Conservation (phyloP, 2,113 vertebrate genomes). For the Pluvialis apricaria region DNA sequence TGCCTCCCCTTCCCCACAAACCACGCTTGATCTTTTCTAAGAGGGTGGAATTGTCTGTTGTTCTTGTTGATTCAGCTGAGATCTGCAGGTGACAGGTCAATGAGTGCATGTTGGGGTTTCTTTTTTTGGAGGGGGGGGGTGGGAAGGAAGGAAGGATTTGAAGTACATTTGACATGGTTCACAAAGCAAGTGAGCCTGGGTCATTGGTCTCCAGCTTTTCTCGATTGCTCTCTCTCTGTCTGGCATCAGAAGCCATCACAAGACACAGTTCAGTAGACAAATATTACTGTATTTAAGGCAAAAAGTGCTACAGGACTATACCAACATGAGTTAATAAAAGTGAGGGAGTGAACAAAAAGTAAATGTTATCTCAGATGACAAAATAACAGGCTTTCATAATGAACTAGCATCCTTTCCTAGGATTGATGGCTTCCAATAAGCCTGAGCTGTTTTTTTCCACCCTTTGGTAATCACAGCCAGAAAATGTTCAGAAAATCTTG, state of each 20-base stretch:
- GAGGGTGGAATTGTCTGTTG: background rate
- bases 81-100: background rate
- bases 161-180: background rate
- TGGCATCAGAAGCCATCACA: background rate
- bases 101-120: background rate
- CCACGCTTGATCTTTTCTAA: background rate
- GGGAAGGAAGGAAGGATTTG: background rate
- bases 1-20: background rate
- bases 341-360: slow-evolving; percentile 4
- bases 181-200: background rate
- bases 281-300: background rate
- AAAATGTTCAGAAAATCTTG: background rate
- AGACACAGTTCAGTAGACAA: background rate
- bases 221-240: background rate
- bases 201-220: background rate
- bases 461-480: background rate
- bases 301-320: background rate
- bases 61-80: background rate
- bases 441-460: background rate
- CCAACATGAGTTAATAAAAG: slow-evolving; percentile 13
- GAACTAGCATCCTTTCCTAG: background rate
- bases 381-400: slow-evolving; percentile 36
- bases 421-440: background rate
- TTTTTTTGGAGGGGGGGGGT: background rate
- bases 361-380: background rate